phyloP scores from a whole-genome alignment of 2,113 vertebrate species.

The Notiomystis cincta region DNA sequence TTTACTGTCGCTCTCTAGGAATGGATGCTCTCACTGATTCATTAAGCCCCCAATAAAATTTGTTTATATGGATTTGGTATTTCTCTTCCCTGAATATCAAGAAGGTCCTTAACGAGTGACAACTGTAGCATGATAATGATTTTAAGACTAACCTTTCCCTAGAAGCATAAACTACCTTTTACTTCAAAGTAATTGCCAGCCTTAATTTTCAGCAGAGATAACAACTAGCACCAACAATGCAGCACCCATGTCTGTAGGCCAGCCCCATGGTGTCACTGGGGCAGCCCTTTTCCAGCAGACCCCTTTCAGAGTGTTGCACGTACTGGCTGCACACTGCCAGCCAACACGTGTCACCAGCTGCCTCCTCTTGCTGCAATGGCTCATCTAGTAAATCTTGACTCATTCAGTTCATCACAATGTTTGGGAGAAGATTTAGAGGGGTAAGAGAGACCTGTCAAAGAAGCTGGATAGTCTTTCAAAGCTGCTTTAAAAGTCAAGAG shows the following conservation, averaged over 20 bases:
- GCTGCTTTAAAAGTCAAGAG: conserved; percentile 13
- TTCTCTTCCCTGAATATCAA: conserved; percentile 57
- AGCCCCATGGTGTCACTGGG: neutral
- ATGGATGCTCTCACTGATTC: neutral
- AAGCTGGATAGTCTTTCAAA: conserved; percentile 24
- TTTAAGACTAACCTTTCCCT: conserved; percentile 51
- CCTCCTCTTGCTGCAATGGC: neutral
- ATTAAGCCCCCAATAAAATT: conserved; percentile 54
- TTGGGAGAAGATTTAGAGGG: conserved; percentile 49
- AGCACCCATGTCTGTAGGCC: neutral
- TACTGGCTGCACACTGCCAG: neutral
- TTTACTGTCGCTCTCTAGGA: conserved; percentile 4
- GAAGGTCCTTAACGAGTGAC: conserved; percentile 29
- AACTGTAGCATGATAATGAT: neutral
- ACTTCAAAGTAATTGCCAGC: neutral
- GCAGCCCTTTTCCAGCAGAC: neutral
- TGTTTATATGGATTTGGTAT: conserved; percentile 66
- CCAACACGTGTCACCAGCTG: neutral
- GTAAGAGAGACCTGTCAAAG: conserved; percentile 46
- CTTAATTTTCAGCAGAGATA: neutral
- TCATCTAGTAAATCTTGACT: conserved; percentile 13
- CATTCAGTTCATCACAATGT: neutral
- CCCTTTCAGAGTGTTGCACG: neutral
- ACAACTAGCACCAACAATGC: neutral
- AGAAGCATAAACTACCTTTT: conserved; percentile 28